phyloP scores from a whole-genome alignment of 2,797 vertebrate species.

The Salarias fasciatus region DNA sequence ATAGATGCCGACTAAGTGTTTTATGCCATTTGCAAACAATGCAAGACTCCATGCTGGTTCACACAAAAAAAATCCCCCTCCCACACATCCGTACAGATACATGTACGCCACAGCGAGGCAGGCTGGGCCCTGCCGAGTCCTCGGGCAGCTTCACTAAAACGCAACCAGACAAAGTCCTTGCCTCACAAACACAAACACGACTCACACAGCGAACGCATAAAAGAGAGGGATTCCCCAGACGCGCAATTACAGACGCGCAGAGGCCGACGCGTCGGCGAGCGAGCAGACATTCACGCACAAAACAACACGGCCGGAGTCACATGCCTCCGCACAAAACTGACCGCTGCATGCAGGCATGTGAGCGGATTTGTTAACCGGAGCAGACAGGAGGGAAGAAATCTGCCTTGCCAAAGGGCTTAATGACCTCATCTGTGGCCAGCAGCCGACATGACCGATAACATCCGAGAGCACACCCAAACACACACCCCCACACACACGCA shows the following conservation, averaged over 20 bases:
- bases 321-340: conserved; percentile 25
- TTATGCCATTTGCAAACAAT: conserved; percentile 65
- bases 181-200: conserved; percentile 16
- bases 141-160: conserved; percentile 52
- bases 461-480: conserved; percentile 41
- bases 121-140: conserved; percentile 40
- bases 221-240: conserved; percentile 61
- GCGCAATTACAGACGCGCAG: conserved; percentile 1
- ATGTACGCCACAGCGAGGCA: conserved; percentile 12
- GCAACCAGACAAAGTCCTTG: conserved; percentile 59
- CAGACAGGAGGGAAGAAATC: conserved; percentile 65
- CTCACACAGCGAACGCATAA: background rate
- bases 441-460: conserved; percentile 67
- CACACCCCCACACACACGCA: conserved; percentile 20
- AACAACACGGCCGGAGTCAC: conserved; percentile 13
- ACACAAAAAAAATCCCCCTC: conserved; percentile 4
- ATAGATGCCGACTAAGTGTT: conserved; percentile 46
- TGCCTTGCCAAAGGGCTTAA: conserved; percentile 72
- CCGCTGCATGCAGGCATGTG: conserved; percentile 32
- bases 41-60: conserved; percentile 44
- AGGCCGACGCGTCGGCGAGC: background rate
- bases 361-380: conserved; percentile 58
- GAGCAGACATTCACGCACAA: conserved; percentile 20
- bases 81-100: background rate
- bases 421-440: conserved; percentile 69